Base-by-base conservation (phyloP, 53 echinoderm and acorn worm species). In the Henricia sp. region DNA sequence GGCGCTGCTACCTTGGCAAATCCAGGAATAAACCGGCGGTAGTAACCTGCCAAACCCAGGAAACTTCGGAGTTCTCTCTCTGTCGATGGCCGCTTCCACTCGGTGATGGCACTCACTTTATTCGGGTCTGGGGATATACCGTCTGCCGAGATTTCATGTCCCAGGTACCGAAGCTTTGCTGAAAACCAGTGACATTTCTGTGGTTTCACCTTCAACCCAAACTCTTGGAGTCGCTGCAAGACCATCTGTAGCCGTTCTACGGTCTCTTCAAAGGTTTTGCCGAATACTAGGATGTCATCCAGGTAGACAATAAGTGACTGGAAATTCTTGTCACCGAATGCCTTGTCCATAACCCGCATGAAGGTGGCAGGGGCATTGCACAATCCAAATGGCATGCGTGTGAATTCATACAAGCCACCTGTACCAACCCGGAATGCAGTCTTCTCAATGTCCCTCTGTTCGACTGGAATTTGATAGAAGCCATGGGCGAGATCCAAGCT, bases 211-310 rank as follows among this genome's bases (percentile, higher is more conserved):
- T 94, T 94, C 12, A 91, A 82, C 58, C 85, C 88, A 10, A 42
- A 60, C 13, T 84, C 37, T 0, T 25, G 13, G 8, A 90, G 88
- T 13, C 71, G 62, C 6, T 28, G 25, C 17, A 90, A 67, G 14
- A 90, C 93, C 84, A 93, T 87, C 3, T 83, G 84, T 0, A 87
- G 84, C 4, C 83, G 54, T 14, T 54, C 58, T 6, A 86, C 68
- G 1, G 90, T 90, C 35, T 90, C 90, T 20, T 90, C 84, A 51
- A 63, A 93, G 0, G 60, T 84, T 8, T 46, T 8, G 0, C 90
- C 93, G 37, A 93, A 93, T 19, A 87, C 87, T 8, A 93, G 62
- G 32, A 93, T 93, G 63, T 93, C 93, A 44, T 93, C 90, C 42
- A 93, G 44, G 62, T 82, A 50, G 16, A 65, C 37, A 4, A 65